These are phyloP conservation scores for Morpho helenor DNA, from an alignment of 2,888 invertebrate species.

Conservation along the genomic window DNA sequence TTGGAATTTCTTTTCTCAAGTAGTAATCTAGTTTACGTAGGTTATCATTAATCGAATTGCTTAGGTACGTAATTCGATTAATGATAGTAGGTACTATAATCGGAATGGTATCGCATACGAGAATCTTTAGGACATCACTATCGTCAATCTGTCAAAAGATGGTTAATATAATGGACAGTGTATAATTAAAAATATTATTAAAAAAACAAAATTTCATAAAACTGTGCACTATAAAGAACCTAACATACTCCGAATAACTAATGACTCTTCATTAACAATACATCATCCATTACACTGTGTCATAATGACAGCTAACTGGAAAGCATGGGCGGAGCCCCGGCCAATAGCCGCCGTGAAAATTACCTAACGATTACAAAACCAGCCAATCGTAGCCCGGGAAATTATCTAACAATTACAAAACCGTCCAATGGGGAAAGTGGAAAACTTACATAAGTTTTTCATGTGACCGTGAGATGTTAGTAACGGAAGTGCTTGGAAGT, in stretches of 20 bases:
- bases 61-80: too few species aligned
- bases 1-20: too few species aligned
- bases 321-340: slow-evolving; percentile 54
- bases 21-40: too few species aligned
- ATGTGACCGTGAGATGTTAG: slow-evolving; percentile 19
- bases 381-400: slow-evolving; percentile 47
- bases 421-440: slow-evolving; percentile 45
- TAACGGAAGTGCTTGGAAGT: slow-evolving; percentile 13
- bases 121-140: too few species aligned
- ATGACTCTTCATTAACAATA: slow-evolving; percentile 67
- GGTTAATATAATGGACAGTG: too few species aligned
- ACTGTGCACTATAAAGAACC: slow-evolving; percentile 31
- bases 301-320: slow-evolving; percentile 37
- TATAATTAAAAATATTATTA: not conserved
- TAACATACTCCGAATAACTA: slow-evolving; percentile 34
- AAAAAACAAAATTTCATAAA: not conserved
- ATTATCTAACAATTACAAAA: slow-evolving; percentile 49
- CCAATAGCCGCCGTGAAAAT: slow-evolving; percentile 54
- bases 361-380: slow-evolving; percentile 47
- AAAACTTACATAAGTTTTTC: slow-evolving; percentile 41
- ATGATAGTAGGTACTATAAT: too few species aligned
- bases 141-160: too few species aligned
- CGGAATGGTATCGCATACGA: too few species aligned
- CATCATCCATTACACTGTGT: slow-evolving; percentile 49
- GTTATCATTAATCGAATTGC: too few species aligned